phyloP scores from a whole-genome alignment of 2,113 vertebrate species.

The Elephas maximus region DNA sequence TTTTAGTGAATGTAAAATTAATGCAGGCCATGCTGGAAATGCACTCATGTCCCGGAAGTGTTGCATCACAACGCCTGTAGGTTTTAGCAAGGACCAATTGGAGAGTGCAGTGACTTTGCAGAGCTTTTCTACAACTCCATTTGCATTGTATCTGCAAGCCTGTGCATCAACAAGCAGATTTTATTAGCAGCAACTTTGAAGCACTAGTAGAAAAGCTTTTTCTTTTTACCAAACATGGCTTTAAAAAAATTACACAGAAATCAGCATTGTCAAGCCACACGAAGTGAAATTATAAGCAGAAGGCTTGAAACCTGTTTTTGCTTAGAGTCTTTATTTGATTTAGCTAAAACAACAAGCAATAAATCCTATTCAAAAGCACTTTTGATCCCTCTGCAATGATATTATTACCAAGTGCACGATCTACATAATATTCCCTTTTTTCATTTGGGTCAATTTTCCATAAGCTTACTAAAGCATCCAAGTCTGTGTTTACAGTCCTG shows the following conservation, averaged over 20 bases:
- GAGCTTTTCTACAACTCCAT: slow-evolving; percentile 40
- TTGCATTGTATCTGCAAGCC: slow-evolving; percentile 50
- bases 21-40: slow-evolving; percentile 37
- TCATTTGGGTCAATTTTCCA: slow-evolving; percentile 21
- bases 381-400: slow-evolving; percentile 58
- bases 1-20: slow-evolving; percentile 57
- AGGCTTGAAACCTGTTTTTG: slow-evolving; percentile 77
- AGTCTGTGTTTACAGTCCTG: slow-evolving; percentile 28
- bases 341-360: slow-evolving; percentile 78
- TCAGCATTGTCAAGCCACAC: slow-evolving; percentile 75
- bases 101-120: not conserved
- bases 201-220: slow-evolving; percentile 34
- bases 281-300: slow-evolving; percentile 74
- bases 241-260: slow-evolving; percentile 79
- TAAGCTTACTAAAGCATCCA: slow-evolving; percentile 15
- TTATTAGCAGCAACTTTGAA: slow-evolving; percentile 69
- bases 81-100: slow-evolving; percentile 39
- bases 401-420: slow-evolving; percentile 10
- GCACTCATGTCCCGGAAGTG: not conserved
- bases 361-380: slow-evolving; percentile 72
- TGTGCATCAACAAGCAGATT: slow-evolving; percentile 35
- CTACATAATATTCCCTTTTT: not conserved
- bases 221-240: slow-evolving; percentile 70
- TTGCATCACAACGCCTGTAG: not conserved
- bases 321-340: slow-evolving; percentile 79